Percentiles rank a stretch among this genome's conserved stretches.
Evolutionary conservation across 2,888 invertebrate genomes (phyloP).

Genomic region (Lepidochitona cinerea): DNA sequence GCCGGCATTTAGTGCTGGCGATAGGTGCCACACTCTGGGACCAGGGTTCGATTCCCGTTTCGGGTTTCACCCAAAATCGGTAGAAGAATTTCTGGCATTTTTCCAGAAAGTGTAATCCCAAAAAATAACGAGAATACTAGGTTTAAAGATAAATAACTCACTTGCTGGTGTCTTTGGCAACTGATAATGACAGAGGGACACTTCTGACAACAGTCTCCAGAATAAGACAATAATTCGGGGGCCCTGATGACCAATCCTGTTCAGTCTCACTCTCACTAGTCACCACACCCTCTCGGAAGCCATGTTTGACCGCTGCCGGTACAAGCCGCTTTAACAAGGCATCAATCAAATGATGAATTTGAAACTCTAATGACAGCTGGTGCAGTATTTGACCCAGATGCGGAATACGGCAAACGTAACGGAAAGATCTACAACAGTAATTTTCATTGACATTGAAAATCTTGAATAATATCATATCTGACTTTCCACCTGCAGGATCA

Average conservation of each 20-base stretch:
- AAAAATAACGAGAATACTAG: too few species aligned
- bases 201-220: conserved; percentile 50
- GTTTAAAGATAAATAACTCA: too few species aligned
- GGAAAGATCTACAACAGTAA: too few species aligned
- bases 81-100: too few species aligned
- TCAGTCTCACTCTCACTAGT: conserved; percentile 55
- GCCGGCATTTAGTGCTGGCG: too few species aligned
- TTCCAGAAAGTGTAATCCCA: too few species aligned
- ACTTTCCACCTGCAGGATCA: too few species aligned
- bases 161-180: conserved; percentile 43
- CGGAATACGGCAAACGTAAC: conserved; percentile 42
- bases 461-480: too few species aligned
- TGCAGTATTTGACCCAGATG: conserved; percentile 44
- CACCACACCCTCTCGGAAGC: conserved; percentile 36
- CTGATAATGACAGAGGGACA: conserved; percentile 37
- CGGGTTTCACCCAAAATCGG: too few species aligned
- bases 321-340: conserved; percentile 51
- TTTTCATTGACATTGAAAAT: too few species aligned
- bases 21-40: too few species aligned
- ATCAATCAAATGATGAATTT: conserved; percentile 41
- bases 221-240: conserved; percentile 39
- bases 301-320: conserved; percentile 52
- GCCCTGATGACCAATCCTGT: conserved; percentile 24
- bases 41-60: too few species aligned
- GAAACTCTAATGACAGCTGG: conserved; percentile 42